Percentiles rank a stretch among this genome's conserved stretches.
These are phyloP conservation scores for Iphiclides podalirius DNA, from an alignment of 2,888 invertebrate genomes.

Conservation along the genomic window DNA sequence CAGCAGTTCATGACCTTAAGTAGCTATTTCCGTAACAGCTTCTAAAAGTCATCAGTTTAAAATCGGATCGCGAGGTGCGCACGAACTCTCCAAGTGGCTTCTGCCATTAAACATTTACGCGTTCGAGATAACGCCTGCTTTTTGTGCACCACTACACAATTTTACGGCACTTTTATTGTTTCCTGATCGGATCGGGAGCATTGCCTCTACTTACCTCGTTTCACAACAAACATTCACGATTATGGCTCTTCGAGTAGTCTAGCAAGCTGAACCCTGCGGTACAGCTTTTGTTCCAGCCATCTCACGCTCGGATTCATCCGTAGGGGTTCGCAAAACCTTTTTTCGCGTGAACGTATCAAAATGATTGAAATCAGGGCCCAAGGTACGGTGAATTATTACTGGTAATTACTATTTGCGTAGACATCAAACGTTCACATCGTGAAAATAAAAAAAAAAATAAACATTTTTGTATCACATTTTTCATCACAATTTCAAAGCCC, in stretches of 20 bases:
- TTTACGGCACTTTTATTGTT: constrained; percentile 72
- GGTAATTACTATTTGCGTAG: constrained; percentile 17
- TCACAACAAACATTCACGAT: constrained; percentile 54
- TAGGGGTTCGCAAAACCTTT: not conserved
- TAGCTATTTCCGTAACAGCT: constrained; percentile 65
- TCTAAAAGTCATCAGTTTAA: constrained; percentile 73
- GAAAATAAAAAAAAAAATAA: constrained; percentile 5
- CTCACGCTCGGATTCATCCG: constrained; percentile 4
- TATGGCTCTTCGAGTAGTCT: constrained; percentile 37
- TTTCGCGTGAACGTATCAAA: constrained; percentile 2
- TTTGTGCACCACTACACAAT: constrained; percentile 61
- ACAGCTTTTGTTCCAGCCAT: constrained; percentile 9
- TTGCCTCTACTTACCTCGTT: constrained; percentile 51
- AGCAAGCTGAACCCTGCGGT: constrained; percentile 4
- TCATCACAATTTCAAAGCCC: constrained; percentile 22
- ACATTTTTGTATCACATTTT: constrained; percentile 15
- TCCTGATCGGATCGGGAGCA: constrained; percentile 55
- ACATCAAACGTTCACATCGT: constrained; percentile 19
- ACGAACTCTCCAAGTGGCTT: constrained; percentile 49
- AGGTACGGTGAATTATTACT: constrained; percentile 9
- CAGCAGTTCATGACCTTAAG: constrained; percentile 54
- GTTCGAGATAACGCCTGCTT: constrained; percentile 67
- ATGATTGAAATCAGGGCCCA: not conserved
- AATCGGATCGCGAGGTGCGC: constrained; percentile 61
- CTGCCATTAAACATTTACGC: constrained; percentile 72